phyloP scores from a whole-genome alignment of 2,888 invertebrate species.

The Dione juno region DNA sequence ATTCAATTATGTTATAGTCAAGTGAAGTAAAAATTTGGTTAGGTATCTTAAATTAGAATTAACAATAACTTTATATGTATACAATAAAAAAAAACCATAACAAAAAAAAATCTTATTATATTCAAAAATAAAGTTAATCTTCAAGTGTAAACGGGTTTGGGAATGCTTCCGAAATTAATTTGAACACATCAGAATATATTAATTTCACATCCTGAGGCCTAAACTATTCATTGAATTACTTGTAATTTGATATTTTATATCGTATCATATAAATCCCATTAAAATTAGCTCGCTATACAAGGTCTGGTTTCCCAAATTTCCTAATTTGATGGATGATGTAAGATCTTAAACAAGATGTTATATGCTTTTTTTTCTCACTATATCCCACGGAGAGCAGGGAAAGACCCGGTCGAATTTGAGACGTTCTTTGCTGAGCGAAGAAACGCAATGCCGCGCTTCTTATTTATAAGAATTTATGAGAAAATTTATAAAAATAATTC shows the following conservation, averaged over 20 bases:
- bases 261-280: slow-evolving; percentile 1
- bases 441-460: no score
- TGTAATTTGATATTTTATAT: slow-evolving; percentile 25
- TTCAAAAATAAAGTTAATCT: neutral
- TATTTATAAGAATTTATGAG: no score
- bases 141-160: neutral
- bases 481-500: no score
- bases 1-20: no score
- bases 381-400: no score
- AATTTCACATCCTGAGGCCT: slow-evolving; percentile 9
- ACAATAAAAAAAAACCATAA: neutral
- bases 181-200: slow-evolving; percentile 29
- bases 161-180: slow-evolving; percentile 33
- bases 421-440: no score
- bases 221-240: slow-evolving; percentile 24
- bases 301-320: slow-evolving; percentile 1
- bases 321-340: neutral
- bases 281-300: neutral
- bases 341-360: no score
- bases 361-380: no score
- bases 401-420: no score
- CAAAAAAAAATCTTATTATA: slow-evolving; percentile 5
- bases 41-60: no score
- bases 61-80: no score
- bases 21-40: no score